A percentile compares a stretch with the other conserved stretches of the same genome.
These are phyloP conservation scores for Hesperia comma DNA, from an alignment of 2,888 invertebrate genomes.

Conservation along the genomic window DNA sequence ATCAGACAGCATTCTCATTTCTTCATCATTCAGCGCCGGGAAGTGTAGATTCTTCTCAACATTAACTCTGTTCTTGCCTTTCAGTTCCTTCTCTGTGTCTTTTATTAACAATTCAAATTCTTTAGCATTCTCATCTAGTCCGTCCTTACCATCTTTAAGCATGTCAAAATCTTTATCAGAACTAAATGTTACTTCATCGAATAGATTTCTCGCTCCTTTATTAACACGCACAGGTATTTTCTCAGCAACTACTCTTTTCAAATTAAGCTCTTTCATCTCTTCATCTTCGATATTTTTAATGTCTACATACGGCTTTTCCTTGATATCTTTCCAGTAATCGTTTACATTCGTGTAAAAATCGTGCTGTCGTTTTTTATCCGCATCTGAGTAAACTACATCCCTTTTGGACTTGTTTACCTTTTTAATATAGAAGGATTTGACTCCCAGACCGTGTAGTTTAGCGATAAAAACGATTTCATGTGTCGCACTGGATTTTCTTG, in stretches of 20 bases:
- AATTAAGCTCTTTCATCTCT: neutral
- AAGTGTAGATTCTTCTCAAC: slow-evolving; percentile 45
- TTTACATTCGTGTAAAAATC: slow-evolving; percentile 50
- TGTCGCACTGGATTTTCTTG: slow-evolving; percentile 85
- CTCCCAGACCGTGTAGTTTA: slow-evolving; percentile 86
- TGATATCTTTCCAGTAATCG: slow-evolving; percentile 51
- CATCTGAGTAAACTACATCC: slow-evolving; percentile 29
- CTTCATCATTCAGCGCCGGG: slow-evolving; percentile 57
- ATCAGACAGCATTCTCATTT: slow-evolving; percentile 68
- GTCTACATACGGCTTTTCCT: slow-evolving; percentile 47
- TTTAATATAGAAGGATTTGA: slow-evolving; percentile 85
- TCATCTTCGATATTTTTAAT: slow-evolving; percentile 48
- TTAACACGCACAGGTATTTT: slow-evolving; percentile 19
- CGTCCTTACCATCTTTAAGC: slow-evolving; percentile 41
- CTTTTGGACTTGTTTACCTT: slow-evolving; percentile 46
- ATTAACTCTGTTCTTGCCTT: slow-evolving; percentile 37
- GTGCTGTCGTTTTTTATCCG: slow-evolving; percentile 30
- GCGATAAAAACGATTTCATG: slow-evolving; percentile 90
- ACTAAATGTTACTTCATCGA: slow-evolving; percentile 20
- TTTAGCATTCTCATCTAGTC: slow-evolving; percentile 42
- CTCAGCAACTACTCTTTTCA: neutral
- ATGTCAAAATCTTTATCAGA: slow-evolving; percentile 47
- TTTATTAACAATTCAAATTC: slow-evolving; percentile 51
- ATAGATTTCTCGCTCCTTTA: slow-evolving; percentile 24
- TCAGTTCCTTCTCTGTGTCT: slow-evolving; percentile 39